A percentile compares a stretch with the other conserved stretches of the same genome.
Conservation (phyloP, 2,113 vertebrate species). For the Tetrax tetrax region DNA sequence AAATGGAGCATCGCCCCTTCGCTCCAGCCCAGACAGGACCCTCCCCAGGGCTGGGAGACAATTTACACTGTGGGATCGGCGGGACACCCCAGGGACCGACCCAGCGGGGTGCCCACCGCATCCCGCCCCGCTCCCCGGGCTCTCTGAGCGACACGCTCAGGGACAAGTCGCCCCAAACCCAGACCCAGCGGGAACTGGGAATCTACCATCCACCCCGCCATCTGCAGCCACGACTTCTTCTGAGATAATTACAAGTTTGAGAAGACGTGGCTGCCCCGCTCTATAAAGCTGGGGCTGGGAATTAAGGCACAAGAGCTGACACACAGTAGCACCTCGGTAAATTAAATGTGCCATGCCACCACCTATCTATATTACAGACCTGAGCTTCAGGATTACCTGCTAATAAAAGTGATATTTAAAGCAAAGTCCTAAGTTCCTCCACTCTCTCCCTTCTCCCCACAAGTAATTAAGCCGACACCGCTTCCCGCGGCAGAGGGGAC, state of each 20-base stretch:
- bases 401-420: conserved; percentile 65
- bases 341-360: conserved; percentile 47
- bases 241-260: conserved; percentile 2
- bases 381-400: conserved; percentile 55
- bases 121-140: neutral
- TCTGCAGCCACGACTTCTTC: neutral
- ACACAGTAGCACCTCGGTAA: conserved; percentile 27
- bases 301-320: conserved; percentile 29
- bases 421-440: conserved; percentile 5
- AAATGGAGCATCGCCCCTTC: neutral
- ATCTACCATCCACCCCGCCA: accelerated
- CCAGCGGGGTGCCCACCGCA: accelerated
- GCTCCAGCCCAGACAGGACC: accelerated
- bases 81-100: neutral
- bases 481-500: neutral
- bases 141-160: accelerated
- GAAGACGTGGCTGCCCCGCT: neutral
- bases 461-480: neutral
- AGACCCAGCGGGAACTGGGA: neutral
- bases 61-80: accelerated
- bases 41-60: neutral
- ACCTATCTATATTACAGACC: conserved; percentile 44
- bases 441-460: neutral
- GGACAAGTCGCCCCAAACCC: neutral
- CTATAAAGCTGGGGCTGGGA: neutral